Evolutionary conservation across 2,888 invertebrate species (phyloP), one percentile per base, ranked within the genome.

Genomic region (Busseola fusca): DNA sequence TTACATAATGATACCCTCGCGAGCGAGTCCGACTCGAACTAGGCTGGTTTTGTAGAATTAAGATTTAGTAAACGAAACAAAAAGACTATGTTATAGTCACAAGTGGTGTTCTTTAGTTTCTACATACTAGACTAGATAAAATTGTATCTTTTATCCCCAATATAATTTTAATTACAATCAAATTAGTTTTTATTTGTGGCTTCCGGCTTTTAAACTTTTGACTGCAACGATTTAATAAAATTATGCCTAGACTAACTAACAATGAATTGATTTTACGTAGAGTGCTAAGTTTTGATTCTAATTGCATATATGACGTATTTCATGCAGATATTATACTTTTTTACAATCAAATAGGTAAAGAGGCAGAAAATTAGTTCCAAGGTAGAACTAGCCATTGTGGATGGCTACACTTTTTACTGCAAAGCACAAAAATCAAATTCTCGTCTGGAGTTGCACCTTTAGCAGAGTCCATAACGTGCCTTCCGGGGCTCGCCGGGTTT

Each of bases 361-460:
- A 37, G 1, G 10, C 37, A 10, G 37, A 37, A 42, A 57, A 50
- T 63, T 1, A 3, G 27, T 18, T 64, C 66, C 3, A 87, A 87
- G 0, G 86, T 83, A 65, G 80, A 85, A n/a, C 25, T 90, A 16
- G 83, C 85, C 0, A 50, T 89, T 14, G 50, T 88, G 0, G 72
- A 87, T 18, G 86, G 84, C 0, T 90, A 84, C 57, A 87, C 87
- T 0, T 90, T 87, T 75, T 87, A 87, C 71, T 63, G 76, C 42
- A 74, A 84, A 27, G 80, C 66, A 30, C 65, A 69, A 7, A 75
- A 64, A 7, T 3, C 34, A 7, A 34, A 83, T 84, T 0, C 64
- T 78, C 9, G 58, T 66, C 10, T 90, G 89, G 88, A 80, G 78
- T 7, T 90, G 90, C 57, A 89, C 89, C 3, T 82, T 79, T 30